Percentiles rank a stretch among this genome's conserved stretches.
These are phyloP conservation scores for Eilema depressum DNA, from an alignment of 2,888 invertebrate species.

Conservation along the genomic window DNA sequence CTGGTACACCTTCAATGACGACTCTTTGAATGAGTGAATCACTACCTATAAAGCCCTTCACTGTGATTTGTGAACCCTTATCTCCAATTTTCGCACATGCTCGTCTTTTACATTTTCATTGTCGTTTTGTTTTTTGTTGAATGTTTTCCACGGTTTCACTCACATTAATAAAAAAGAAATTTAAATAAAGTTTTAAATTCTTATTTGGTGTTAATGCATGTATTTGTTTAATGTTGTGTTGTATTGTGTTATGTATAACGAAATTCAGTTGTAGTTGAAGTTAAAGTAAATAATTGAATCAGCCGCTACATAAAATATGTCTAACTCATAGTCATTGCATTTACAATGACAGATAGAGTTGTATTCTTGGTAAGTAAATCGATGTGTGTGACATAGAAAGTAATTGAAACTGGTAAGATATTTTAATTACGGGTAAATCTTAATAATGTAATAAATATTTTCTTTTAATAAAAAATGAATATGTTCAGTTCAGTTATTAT, in stretches of 20 bases:
- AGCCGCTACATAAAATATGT: neutral
- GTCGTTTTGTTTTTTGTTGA: conserved; percentile 39
- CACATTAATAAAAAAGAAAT: conserved; percentile 36
- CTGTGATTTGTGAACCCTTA: conserved; percentile 48
- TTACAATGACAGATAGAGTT: neutral
- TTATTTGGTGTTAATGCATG: conserved; percentile 51
- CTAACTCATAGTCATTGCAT: neutral
- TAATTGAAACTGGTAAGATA: neutral
- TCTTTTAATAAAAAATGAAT: neutral
- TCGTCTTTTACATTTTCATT: conserved; percentile 35
- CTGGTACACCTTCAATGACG: conserved; percentile 58
- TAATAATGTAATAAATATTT: neutral
- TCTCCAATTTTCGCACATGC: conserved; percentile 31
- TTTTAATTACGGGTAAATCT: neutral
- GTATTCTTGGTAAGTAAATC: conserved; percentile 6
- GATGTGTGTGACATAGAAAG: neutral
- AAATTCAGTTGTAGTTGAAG: conserved; percentile 14
- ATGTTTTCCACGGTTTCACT: conserved; percentile 32
- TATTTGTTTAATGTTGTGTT: conserved; percentile 51
- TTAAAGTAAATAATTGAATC: neutral
- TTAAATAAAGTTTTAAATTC: conserved; percentile 36
- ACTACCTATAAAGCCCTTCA: conserved; percentile 42
- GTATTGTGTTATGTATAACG: conserved; percentile 46
- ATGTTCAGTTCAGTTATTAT: neutral
- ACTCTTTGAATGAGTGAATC: conserved; percentile 58